Conservation (phyloP, 2,113 vertebrate genomes). For the Amazona guildingii region DNA sequence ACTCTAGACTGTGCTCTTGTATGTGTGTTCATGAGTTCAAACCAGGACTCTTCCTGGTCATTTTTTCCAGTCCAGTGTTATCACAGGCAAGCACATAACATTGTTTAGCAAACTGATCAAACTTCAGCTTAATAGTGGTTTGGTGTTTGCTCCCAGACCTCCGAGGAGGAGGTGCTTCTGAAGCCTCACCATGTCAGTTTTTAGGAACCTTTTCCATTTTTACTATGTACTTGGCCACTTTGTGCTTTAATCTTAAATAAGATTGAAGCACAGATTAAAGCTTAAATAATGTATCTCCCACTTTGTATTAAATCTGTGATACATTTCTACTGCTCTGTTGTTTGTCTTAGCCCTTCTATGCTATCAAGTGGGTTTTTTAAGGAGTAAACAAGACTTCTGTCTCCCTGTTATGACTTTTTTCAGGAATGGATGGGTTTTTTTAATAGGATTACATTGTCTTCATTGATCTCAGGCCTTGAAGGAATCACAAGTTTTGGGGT, state of each 20-base stretch:
- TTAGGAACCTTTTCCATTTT: not conserved
- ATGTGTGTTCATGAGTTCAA: not conserved
- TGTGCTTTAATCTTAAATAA: not conserved
- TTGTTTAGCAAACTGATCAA: not conserved
- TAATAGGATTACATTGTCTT: not conserved
- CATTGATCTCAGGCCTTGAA: not conserved
- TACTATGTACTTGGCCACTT: not conserved
- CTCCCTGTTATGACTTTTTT: not conserved
- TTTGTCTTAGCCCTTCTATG: not conserved
- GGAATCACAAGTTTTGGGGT: fast-evolving
- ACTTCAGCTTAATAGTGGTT: not conserved
- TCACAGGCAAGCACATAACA: not conserved
- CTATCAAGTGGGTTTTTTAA: not conserved
- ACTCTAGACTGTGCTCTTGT: not conserved
- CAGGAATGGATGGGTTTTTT: not conserved
- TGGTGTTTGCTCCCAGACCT: not conserved
- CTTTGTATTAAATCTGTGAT: not conserved
- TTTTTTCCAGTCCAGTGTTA: not conserved
- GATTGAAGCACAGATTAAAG: not conserved
- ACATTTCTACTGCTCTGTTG: not conserved
- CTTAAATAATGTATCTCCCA: not conserved
- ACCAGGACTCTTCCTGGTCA: not conserved
- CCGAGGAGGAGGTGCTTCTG: not conserved
- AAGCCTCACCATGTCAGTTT: not conserved
- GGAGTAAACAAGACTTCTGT: not conserved